Base-by-base conservation (phyloP, 2,113 vertebrate genomes). In the Oncorhynchus clarkii region DNA sequence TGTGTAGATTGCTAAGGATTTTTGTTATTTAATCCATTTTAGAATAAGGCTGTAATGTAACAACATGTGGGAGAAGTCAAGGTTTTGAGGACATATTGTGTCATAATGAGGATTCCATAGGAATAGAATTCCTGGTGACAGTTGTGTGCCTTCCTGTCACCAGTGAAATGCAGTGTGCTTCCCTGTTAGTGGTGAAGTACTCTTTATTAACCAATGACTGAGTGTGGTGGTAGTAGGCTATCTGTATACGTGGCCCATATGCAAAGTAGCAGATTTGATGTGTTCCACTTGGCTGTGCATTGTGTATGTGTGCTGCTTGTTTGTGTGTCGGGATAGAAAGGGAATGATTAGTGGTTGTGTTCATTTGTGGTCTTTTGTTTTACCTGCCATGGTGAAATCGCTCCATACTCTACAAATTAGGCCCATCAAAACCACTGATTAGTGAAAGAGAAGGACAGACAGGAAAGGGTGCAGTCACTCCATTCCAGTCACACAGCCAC, bases 201-300 rank as follows among this genome's bases (percentile, higher is more conserved):
- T 86, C 83, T 78, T 78, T 83, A 62, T 86, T 92, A 89, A 89
- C 88, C 86, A 91, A 75, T 89, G 90, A 91, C 87, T 90, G 87
- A 89, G 83, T 77, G 84, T 78, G 78, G 71, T 84, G 72, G 81
- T 81, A 87, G 39, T 83, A 14, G 60, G 85, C 72, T 82, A 82
- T 86, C 83, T 82, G 78, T 80, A 85, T 83, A 89, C 88, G 24
- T n/a, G 16, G 59, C 59, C 7, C 2, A 11, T 22, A 62, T 62
- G 59, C n/a, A 62, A 62, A 62, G 84, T 87, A 82, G 80, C 80
- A 68, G 86, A 80, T 86, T 51, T 77, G 72, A 74, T 54, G 51
- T 54, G 51, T 18, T 16, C 13, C 51, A 54, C 13, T 18, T 16
- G 51, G 51, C 12, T 54, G 12, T 18, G 39, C 2, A 45, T 45